These are phyloP conservation scores for Epizoanthus illoricatus DNA, from an alignment of 92 coral and sea anemone species.

Conservation along the genomic window DNA sequence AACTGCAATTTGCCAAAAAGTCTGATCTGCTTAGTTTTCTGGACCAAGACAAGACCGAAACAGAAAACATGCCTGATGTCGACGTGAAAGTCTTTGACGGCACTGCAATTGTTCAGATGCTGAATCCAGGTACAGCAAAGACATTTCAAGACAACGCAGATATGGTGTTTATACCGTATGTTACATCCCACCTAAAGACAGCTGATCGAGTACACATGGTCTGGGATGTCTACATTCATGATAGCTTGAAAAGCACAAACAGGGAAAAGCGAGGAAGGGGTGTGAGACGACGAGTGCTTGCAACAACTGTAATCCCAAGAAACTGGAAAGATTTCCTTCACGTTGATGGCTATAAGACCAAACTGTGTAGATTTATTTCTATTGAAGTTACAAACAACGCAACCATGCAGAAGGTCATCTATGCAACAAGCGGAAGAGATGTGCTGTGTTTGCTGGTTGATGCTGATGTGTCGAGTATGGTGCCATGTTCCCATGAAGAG, in stretches of 20 bases:
- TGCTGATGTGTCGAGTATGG: too few relatives aligned
- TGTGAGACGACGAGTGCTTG: conserved; percentile 26
- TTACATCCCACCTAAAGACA: too few relatives aligned
- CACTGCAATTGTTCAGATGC: conserved; percentile 47
- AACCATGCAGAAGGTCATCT: conserved; percentile 14
- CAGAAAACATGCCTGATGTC: neutral
- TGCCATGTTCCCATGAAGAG: conserved; percentile 21
- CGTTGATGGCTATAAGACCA: neutral
- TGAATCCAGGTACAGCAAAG: too few relatives aligned
- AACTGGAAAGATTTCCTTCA: conserved; percentile 36
- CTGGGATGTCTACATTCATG: too few relatives aligned
- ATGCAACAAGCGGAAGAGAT: neutral
- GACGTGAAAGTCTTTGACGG: conserved; percentile 52
- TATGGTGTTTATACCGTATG: conserved; percentile 18
- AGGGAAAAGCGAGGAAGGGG: conserved; percentile 32
- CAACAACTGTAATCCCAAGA: conserved; percentile 15
- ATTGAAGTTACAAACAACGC: conserved; percentile 1
- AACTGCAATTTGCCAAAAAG: conserved; percentile 40
- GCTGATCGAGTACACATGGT: too few relatives aligned
- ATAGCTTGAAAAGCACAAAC: neutral
- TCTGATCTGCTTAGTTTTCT: conserved; percentile 25
- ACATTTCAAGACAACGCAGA: conserved; percentile 41
- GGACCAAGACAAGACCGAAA: neutral
- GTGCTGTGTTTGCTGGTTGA: neutral
- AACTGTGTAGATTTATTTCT: conserved; percentile 6